Evolutionary conservation across 92 coral and sea anemone genomes (phyloP).

Genomic region (Porites lobata): DNA sequence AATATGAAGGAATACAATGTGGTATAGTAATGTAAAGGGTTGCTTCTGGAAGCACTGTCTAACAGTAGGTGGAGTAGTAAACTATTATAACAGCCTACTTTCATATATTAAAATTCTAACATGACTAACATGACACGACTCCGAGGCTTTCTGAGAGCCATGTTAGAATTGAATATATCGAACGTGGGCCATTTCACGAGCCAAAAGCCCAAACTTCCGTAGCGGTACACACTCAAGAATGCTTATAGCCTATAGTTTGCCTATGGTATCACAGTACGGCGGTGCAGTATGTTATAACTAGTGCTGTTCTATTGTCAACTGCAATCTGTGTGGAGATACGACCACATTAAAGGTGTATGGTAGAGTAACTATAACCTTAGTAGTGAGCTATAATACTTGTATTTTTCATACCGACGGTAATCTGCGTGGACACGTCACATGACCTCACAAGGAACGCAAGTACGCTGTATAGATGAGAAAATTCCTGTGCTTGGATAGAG

Average conservation of each 20-base stretch:
- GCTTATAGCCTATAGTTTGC: too few relatives aligned
- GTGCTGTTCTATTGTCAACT: neutral
- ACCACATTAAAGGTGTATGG: neutral
- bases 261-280: neutral
- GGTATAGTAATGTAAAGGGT: too few relatives aligned
- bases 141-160: too few relatives aligned
- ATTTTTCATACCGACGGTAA: conserved; percentile 77
- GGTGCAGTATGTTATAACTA: neutral
- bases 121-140: too few relatives aligned
- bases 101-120: too few relatives aligned
- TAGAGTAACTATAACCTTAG: neutral
- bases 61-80: too few relatives aligned
- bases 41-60: too few relatives aligned
- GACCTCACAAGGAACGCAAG: conserved; percentile 85
- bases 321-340: neutral
- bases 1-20: neutral
- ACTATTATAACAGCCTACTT: too few relatives aligned
- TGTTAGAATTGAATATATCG: too few relatives aligned
- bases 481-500: conserved; percentile 90
- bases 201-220: too few relatives aligned
- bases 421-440: conserved; percentile 84
- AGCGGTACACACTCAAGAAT: too few relatives aligned
- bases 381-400: neutral
- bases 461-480: conserved; percentile 84
- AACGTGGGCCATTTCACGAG: too few relatives aligned